These are phyloP conservation scores for Acrossocheilus fasciatus DNA, from an alignment of 2,797 vertebrate genomes.

Conservation along the genomic window DNA sequence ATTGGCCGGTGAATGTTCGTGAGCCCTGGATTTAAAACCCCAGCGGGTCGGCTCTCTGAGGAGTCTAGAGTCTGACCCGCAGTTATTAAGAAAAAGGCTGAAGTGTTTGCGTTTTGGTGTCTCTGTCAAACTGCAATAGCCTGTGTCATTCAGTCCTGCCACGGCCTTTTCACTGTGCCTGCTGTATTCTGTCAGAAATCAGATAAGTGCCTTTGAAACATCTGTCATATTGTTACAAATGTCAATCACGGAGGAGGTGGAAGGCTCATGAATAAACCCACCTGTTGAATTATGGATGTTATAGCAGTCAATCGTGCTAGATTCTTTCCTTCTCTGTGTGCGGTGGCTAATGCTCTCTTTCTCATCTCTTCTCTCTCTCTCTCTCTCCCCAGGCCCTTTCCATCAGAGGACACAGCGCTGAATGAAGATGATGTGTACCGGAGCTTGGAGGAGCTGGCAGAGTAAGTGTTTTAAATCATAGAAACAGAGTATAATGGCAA, in stretches of 20 bases:
- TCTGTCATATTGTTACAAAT: conserved; percentile 61
- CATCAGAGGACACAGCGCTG: conserved; percentile 93
- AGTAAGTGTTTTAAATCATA: conserved; percentile 82
- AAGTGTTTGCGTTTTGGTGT: conserved; percentile 25
- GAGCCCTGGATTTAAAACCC: conserved; percentile 25
- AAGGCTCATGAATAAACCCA: conserved; percentile 55
- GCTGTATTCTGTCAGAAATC: conserved; percentile 53
- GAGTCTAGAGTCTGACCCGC: conserved; percentile 20
- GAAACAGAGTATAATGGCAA: background rate
- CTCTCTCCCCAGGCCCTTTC: conserved; percentile 86
- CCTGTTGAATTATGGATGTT: conserved; percentile 63
- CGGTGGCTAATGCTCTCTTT: conserved; percentile 54
- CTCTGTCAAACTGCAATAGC: conserved; percentile 19
- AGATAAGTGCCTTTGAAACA: conserved; percentile 62
- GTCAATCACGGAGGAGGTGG: conserved; percentile 58
- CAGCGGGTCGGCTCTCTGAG: conserved; percentile 8
- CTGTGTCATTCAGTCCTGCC: conserved; percentile 50
- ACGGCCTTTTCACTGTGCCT: conserved; percentile 43
- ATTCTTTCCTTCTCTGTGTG: conserved; percentile 33
- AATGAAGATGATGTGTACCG: conserved; percentile 96
- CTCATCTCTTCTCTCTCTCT: conserved; percentile 60
- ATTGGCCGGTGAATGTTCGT: conserved; percentile 35
- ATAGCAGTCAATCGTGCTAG: conserved; percentile 34
- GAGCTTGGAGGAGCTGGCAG: conserved; percentile 96
- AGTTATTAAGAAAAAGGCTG: conserved; percentile 21